phyloP scores from a whole-genome alignment of 2,888 invertebrate species.

The Apamea sordens region DNA sequence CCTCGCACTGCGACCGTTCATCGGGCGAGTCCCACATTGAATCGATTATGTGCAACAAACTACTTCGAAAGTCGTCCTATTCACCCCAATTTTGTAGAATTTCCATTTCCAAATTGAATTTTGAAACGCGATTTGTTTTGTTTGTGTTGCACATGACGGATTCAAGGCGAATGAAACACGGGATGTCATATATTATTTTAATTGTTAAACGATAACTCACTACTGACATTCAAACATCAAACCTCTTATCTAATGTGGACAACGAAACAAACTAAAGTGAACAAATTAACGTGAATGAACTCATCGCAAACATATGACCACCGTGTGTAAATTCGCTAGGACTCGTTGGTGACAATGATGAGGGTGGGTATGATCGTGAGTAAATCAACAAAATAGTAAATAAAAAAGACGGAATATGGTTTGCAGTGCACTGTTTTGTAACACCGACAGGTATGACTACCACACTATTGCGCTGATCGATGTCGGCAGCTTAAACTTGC shows the following conservation, averaged over 20 bases:
- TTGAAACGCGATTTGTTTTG: constrained; percentile 80
- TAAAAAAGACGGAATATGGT: constrained; percentile 58
- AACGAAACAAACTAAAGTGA: constrained; percentile 87
- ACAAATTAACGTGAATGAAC: constrained; percentile 86
- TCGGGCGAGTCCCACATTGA: constrained; percentile 91
- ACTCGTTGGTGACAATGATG: constrained; percentile 80
- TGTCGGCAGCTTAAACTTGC: constrained; percentile 29
- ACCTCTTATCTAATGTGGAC: constrained; percentile 85
- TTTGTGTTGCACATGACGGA: constrained; percentile 90
- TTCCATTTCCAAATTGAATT: constrained; percentile 77
- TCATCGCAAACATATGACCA: constrained; percentile 89
- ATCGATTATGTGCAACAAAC: constrained; percentile 91
- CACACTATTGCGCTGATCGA: constrained; percentile 34
- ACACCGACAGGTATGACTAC: constrained; percentile 29
- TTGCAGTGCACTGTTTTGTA: constrained; percentile 65
- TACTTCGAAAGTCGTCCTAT: constrained; percentile 91
- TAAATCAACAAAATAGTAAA: constrained; percentile 67
- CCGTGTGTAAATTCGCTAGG: constrained; percentile 90
- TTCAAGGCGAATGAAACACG: constrained; percentile 91
- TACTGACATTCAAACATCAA: constrained; percentile 89
- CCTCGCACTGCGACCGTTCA: constrained; percentile 90
- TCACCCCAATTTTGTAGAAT: constrained; percentile 78
- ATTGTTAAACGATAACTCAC: constrained; percentile 87
- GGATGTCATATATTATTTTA: constrained; percentile 90
- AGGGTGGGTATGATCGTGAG: constrained; percentile 69